Percentiles rank a stretch among this genome's conserved stretches.
These are phyloP conservation scores for Scytalopus superciliaris DNA, from an alignment of 2,113 vertebrate species.

Conservation along the genomic window DNA sequence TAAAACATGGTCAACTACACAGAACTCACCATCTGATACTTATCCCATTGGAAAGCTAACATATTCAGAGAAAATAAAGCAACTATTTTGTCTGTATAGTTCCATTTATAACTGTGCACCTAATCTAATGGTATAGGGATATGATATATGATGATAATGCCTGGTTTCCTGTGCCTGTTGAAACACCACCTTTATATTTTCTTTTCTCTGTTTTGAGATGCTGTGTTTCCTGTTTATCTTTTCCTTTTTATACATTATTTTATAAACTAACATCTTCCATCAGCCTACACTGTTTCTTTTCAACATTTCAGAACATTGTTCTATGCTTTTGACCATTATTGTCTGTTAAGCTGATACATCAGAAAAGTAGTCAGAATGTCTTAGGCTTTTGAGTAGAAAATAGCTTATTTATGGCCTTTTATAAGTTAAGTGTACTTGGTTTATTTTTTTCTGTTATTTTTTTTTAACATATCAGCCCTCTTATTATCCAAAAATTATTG, in stretches of 20 bases:
- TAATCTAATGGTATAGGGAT: neutral
- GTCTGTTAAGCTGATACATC: neutral
- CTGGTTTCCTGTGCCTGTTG: neutral
- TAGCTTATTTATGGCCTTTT: neutral
- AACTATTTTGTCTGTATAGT: neutral
- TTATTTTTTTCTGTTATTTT: neutral
- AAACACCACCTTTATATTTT: neutral
- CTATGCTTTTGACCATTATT: neutral
- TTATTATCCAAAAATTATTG: neutral
- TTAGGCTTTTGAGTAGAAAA: neutral
- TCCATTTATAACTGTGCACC: neutral
- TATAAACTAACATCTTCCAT: neutral
- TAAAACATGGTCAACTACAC: neutral
- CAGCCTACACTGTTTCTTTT: neutral
- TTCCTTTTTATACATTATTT: neutral
- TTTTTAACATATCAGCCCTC: neutral
- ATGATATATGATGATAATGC: neutral
- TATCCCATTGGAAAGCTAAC: neutral
- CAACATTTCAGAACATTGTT: neutral
- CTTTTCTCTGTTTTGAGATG: neutral
- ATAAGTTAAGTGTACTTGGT: neutral
- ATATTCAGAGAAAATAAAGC: neutral
- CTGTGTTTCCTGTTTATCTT: neutral
- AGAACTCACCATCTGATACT: neutral
- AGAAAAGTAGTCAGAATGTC: neutral